phyloP scores from a whole-genome alignment of 2,888 invertebrate species.

The Drosophila prolongata region DNA sequence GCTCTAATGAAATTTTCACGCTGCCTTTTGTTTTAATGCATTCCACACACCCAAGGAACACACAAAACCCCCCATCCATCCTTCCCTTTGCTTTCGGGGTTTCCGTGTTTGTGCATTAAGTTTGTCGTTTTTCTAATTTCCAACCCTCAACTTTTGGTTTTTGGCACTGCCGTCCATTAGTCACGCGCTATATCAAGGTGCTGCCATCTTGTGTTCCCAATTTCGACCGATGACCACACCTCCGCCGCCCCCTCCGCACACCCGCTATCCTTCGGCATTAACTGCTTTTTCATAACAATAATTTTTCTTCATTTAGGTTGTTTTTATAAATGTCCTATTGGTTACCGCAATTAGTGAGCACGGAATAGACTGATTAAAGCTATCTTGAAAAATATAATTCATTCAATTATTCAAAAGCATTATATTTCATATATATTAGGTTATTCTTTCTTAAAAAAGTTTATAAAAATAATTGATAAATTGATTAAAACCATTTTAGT shows the following conservation, averaged over 20 bases:
- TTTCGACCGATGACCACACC: conserved; percentile 53
- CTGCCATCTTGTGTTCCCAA: conserved; percentile 62
- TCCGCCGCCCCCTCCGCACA: conserved; percentile 8
- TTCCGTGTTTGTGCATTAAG: conserved; percentile 58
- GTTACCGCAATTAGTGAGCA: conserved; percentile 24
- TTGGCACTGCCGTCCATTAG: conserved; percentile 58
- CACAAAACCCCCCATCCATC: neutral
- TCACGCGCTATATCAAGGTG: conserved; percentile 74
- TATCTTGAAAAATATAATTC: neutral
- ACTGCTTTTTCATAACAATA: conserved; percentile 60
- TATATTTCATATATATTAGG: neutral
- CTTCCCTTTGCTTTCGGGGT: conserved; percentile 11
- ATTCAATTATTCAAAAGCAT: neutral
- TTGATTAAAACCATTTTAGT: too few relatives aligned
- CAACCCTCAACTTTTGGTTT: conserved; percentile 48
- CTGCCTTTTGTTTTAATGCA: conserved; percentile 70
- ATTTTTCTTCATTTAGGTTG: conserved; percentile 31
- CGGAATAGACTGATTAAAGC: neutral
- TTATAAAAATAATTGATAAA: too few relatives aligned
- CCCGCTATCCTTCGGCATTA: conserved; percentile 40
- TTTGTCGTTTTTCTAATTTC: conserved; percentile 56
- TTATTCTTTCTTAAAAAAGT: too few relatives aligned
- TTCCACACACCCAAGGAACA: conserved; percentile 46
- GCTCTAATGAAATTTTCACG: conserved; percentile 68
- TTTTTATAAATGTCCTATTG: conserved; percentile 48